Conservation (phyloP, 2,797 vertebrate genomes). For the Dromococcyx pavoninus region DNA sequence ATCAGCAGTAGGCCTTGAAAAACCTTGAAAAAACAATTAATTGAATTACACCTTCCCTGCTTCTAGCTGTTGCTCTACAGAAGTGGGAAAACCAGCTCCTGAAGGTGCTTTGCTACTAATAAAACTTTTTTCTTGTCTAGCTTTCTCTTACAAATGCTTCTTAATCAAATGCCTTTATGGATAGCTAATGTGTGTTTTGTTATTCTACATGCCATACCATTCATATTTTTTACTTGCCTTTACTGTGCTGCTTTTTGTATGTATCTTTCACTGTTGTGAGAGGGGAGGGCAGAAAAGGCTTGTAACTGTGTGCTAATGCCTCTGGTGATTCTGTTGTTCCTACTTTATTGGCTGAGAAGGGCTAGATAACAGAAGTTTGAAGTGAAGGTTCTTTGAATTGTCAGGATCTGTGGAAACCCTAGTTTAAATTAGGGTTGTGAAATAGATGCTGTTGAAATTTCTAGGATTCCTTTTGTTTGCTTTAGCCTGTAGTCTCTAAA, state of each 20-base stretch:
- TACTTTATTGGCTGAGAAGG: slow-evolving; percentile 5
- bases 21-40: not conserved
- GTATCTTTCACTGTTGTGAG: not conserved
- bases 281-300: not conserved
- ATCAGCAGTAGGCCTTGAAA: not conserved
- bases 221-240: not conserved
- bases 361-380: slow-evolving; percentile 1
- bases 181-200: not conserved
- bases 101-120: fast-evolving
- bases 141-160: not conserved
- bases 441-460: slow-evolving; percentile 20
- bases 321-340: not conserved
- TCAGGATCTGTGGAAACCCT: not conserved
- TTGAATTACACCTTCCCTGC: not conserved
- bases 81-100: not conserved
- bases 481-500: not conserved
- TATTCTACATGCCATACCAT: not conserved
- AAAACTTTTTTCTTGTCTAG: not conserved
- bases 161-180: not conserved
- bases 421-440: slow-evolving; percentile 21
- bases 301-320: not conserved
- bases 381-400: not conserved
- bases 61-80: not conserved
- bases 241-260: not conserved
- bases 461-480: not conserved